Evolutionary conservation across 1,140 invertebrate genomes (phyloP), one percentile per base, ranked within the genome.

Genomic region (Drosophila trapezifrons): DNA sequence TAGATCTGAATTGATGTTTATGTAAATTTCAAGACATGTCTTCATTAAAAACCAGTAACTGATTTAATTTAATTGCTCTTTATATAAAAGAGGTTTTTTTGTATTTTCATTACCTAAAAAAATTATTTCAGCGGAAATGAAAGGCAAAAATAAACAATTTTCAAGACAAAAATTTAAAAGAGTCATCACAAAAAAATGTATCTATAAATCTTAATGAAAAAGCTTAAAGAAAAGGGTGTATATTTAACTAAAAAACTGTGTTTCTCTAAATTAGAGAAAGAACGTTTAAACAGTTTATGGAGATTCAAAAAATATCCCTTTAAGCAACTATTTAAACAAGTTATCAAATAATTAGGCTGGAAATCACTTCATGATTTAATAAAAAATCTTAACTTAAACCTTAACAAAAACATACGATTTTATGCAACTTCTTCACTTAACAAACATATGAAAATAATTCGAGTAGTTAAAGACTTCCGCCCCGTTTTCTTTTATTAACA

Each of bases 391-490:
- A 25, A 0, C 12, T 5, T 8, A 2, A 25, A 17, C 4, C 6
- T 5, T 8, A 6, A 17, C n/a, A 56, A 17, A 12, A 38, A 17
- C 9, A 55, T 13, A 12, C 4, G 5, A 8, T n/a, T 35, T 45
- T 60, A 25, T 35, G n/a, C 35, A 51, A 32, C 18, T 27, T 45
- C 6, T 20, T 7, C 18, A 20, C 15, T 54, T n/a, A 37, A 18
- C 37, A 10, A 27, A 22, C 8, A 25, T 18, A 17, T 10, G 7
- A 3, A 20, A 37, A 18, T 18, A 37, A n/a, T 13, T 25, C 27
- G 10, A 17, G 22, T n/a, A 13, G 20, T 22, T 67, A 38, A 70
- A 57, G 64, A 47, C 42, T 71, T 71, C 65, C 51, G 42, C 8
- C 35, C 32, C 35, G 27, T 32, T 20, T 35, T 13, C 17, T 40